These are phyloP conservation scores for Creontiades dilutus DNA, from an alignment of 2,888 invertebrate genomes.

Conservation along the genomic window DNA sequence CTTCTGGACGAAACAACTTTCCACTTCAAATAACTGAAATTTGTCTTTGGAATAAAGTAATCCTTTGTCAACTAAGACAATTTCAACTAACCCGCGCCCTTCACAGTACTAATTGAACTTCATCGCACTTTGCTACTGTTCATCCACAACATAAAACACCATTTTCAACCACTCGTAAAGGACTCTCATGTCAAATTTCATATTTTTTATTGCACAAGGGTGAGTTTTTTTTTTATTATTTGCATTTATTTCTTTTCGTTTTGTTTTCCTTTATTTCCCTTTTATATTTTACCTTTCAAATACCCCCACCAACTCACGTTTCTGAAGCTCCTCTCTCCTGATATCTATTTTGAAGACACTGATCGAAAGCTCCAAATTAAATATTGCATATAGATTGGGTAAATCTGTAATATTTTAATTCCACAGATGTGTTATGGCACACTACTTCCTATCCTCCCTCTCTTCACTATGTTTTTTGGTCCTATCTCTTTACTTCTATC, in stretches of 20 bases:
- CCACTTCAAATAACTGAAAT: too few relatives aligned
- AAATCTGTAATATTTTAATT: background rate
- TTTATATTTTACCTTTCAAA: slow-evolving; percentile 2
- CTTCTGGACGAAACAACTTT: too few relatives aligned
- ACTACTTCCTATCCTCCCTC: slow-evolving; percentile 52
- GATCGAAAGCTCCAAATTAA: background rate
- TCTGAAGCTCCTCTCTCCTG: slow-evolving; percentile 51
- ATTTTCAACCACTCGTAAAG: background rate
- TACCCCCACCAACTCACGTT: background rate
- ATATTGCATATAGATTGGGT: slow-evolving; percentile 5
- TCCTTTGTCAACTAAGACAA: too few relatives aligned
- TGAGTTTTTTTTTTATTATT: slow-evolving; percentile 34
- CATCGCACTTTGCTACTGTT: background rate
- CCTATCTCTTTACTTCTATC: slow-evolving; percentile 70
- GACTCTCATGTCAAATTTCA: background rate
- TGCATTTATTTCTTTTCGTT: slow-evolving; percentile 1
- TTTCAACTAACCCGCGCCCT: too few relatives aligned
- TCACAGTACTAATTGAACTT: too few relatives aligned
- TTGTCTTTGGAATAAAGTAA: too few relatives aligned
- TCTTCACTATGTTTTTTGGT: slow-evolving; percentile 69
- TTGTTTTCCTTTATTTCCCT: slow-evolving; percentile 14
- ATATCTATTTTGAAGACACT: slow-evolving; percentile 34
- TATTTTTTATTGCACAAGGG: slow-evolving; percentile 30
- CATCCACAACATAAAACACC: background rate
- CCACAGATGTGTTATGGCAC: slow-evolving; percentile 62